Conservation (phyloP, 2,797 vertebrate species). For the Sebastes reedi region DNA sequence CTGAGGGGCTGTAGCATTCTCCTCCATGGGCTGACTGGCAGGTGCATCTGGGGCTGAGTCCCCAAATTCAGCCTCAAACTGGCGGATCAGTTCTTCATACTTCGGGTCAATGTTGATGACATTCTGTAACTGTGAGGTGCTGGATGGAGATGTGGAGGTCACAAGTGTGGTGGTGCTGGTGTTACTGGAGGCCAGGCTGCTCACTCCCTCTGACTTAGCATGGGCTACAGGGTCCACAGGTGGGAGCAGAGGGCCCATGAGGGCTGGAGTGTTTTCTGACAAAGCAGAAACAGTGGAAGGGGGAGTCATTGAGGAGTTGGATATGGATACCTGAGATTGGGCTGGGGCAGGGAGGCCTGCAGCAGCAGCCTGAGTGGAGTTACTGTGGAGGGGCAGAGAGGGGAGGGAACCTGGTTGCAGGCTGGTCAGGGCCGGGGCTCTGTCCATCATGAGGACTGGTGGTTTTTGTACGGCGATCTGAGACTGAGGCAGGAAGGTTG, state of each 20-base stretch:
- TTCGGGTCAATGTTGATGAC: slow-evolving; percentile 89
- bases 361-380: slow-evolving; percentile 84
- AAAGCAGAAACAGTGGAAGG: slow-evolving; percentile 62
- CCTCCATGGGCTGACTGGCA: slow-evolving; percentile 58
- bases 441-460: slow-evolving; percentile 69
- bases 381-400: slow-evolving; percentile 59
- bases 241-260: slow-evolving; percentile 38
- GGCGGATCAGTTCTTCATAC: slow-evolving; percentile 94
- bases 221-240: slow-evolving; percentile 50
- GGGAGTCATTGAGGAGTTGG: slow-evolving; percentile 70
- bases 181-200: slow-evolving; percentile 53
- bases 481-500: slow-evolving; percentile 89
- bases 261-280: slow-evolving; percentile 68
- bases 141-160: slow-evolving; percentile 72
- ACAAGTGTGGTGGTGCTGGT: slow-evolving; percentile 70
- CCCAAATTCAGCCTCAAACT: slow-evolving; percentile 96
- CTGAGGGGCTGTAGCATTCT: slow-evolving; percentile 41
- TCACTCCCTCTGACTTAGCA: slow-evolving; percentile 56
- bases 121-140: slow-evolving; percentile 73
- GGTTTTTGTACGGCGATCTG: slow-evolving; percentile 86
- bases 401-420: slow-evolving; percentile 76
- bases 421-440: slow-evolving; percentile 70
- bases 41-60: slow-evolving; percentile 70
- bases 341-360: slow-evolving; percentile 79
- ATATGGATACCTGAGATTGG: slow-evolving; percentile 94